Conservation (phyloP, 2,797 vertebrate species). For the Enteromius viviparus region DNA sequence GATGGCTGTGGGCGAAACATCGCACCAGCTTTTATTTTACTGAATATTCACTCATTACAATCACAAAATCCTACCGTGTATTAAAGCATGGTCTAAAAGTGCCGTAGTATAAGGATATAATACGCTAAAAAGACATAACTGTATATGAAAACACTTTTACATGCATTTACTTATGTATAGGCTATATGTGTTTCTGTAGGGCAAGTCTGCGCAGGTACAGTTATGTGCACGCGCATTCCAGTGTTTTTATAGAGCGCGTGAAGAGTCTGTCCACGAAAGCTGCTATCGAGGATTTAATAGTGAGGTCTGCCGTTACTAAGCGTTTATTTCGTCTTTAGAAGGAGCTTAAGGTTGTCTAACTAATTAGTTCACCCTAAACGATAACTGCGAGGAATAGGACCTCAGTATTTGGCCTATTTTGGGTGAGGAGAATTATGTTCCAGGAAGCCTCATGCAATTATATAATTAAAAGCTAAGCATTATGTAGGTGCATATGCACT, state of each 20-base stretch:
- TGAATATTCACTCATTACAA: background rate
- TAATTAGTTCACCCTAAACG: background rate
- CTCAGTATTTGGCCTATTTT: background rate
- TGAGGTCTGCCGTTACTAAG: background rate
- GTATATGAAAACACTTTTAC: background rate
- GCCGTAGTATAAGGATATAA: background rate
- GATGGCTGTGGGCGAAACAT: background rate
- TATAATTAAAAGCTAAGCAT: background rate
- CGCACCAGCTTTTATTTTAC: background rate
- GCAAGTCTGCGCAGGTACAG: conserved; percentile 60
- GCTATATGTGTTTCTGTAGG: background rate
- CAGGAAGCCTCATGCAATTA: background rate
- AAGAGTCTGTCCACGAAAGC: background rate
- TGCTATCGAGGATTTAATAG: background rate
- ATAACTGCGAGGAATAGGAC: background rate
- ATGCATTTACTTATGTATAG: background rate
- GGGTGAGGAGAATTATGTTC: background rate
- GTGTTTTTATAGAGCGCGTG: background rate
- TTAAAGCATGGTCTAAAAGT: background rate
- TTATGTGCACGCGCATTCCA: conserved; percentile 52
- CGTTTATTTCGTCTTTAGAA: background rate
- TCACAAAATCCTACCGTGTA: background rate
- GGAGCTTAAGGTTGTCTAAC: background rate
- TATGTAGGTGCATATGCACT: background rate
- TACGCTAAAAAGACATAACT: background rate